These are phyloP conservation scores for Odiellus spinosus DNA, from an alignment of 2,888 invertebrate species.

Conservation along the genomic window DNA sequence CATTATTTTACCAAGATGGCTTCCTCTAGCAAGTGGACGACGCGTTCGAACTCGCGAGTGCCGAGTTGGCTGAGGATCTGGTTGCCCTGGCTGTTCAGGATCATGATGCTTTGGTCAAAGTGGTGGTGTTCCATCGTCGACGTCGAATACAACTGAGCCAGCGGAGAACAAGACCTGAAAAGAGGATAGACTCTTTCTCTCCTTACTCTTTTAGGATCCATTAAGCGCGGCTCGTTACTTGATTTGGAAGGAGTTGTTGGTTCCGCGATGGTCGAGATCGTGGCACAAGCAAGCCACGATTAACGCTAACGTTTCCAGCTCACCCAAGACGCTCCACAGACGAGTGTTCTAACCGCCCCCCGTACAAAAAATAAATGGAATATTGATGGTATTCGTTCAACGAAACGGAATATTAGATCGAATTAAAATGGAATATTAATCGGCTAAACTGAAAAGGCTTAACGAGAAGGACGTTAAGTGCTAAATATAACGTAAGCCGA, in stretches of 20 bases:
- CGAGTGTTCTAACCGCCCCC: conserved; percentile 69
- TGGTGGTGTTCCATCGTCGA: conserved; percentile 96
- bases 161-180: conserved; percentile 68
- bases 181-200: neutral
- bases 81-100: conserved; percentile 81
- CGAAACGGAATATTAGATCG: neutral
- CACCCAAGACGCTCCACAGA: conserved; percentile 84
- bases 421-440: neutral
- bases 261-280: conserved; percentile 87
- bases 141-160: conserved; percentile 79
- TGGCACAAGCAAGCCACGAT: conserved; percentile 88
- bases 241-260: conserved; percentile 93
- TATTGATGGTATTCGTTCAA: no score
- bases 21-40: conserved; percentile 78
- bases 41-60: conserved; percentile 74
- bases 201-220: conserved; percentile 1
- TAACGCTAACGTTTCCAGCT: conserved; percentile 74
- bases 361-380: no score
- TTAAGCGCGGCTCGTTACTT: conserved; percentile 46
- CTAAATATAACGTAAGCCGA: no score
- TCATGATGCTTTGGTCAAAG: conserved; percentile 93
- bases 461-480: no score
- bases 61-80: conserved; percentile 75
- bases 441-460: neutral
- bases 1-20: no score